Percentiles rank a stretch among this genome's conserved stretches.
Evolutionary conservation across 64 coral and sea anemone species (phyloP).

Genomic region (Orbicella faveolata): DNA sequence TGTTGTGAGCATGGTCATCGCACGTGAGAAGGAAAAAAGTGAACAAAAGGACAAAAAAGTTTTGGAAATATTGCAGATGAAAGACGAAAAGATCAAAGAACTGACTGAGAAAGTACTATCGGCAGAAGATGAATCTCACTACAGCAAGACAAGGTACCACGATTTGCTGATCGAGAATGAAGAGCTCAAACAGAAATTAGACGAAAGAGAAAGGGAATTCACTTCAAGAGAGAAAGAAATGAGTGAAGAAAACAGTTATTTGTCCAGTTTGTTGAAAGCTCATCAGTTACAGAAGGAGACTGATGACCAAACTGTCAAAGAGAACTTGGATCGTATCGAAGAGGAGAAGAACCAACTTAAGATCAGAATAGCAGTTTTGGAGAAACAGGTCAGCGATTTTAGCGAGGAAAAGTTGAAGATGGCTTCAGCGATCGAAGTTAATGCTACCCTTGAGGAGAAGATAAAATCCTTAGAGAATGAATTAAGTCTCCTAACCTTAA

Average conservation of each 20-base stretch:
- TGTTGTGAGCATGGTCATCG: constrained; percentile 90
- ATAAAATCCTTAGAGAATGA: constrained; percentile 44
- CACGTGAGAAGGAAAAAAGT: constrained; percentile 85
- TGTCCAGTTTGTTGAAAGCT: constrained; percentile 39
- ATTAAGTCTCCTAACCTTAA: constrained; percentile 2
- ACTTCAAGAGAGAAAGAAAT: constrained; percentile 47
- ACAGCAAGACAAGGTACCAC: constrained; percentile 56
- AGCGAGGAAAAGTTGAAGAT: constrained; percentile 54
- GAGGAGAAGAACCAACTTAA: constrained; percentile 65
- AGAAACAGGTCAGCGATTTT: constrained; percentile 60
- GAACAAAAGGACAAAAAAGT: constrained; percentile 88
- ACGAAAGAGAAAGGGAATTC: constrained; percentile 57
- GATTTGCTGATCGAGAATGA: constrained; percentile 89
- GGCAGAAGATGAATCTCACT: constrained; percentile 4
- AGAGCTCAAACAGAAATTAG: constrained; percentile 72
- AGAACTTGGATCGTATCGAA: constrained; percentile 37
- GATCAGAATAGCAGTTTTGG: constrained; percentile 46
- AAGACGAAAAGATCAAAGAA: constrained; percentile 97
- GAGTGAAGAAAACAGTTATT: constrained; percentile 50
- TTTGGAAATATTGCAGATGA: constrained; percentile 79
- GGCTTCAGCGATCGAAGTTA: constrained; percentile 55
- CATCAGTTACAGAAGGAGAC: constrained; percentile 55
- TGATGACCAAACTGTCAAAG: constrained; percentile 29
- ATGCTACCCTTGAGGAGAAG: constrained; percentile 46
- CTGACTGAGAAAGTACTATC: constrained; percentile 39